Conservation (phyloP, 2,113 vertebrate species). For the Colossoma macropomum region DNA sequence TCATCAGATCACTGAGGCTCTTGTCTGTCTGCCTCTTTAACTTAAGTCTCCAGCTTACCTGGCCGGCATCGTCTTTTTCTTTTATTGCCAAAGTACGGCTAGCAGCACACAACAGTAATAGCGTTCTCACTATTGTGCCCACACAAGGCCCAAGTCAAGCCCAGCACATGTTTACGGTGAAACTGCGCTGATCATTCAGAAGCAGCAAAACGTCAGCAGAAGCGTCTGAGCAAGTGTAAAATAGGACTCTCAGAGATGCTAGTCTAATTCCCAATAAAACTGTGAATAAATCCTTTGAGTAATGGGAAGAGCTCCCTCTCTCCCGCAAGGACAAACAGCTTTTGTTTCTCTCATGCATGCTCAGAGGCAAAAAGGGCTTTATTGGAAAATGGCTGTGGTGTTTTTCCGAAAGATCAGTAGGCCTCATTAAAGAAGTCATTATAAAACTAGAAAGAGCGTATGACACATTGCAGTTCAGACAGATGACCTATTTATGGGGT, state of each 20-base stretch:
- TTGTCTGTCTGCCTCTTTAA: background rate
- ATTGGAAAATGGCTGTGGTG: slow-evolving; percentile 76
- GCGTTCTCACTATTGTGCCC: background rate
- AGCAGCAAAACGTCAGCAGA: background rate
- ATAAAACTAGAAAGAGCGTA: slow-evolving; percentile 71
- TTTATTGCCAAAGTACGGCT: background rate
- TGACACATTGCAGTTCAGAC: slow-evolving; percentile 79
- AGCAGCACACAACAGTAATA: background rate
- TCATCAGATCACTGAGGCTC: slow-evolving; percentile 17
- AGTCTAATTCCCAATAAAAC: slow-evolving; percentile 47
- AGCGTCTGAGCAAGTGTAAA: background rate
- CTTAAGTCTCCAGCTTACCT: background rate
- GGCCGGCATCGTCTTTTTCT: background rate
- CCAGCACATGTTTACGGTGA: background rate
- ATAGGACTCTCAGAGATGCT: slow-evolving; percentile 5
- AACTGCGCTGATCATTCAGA: slow-evolving; percentile 15
- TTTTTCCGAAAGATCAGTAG: slow-evolving; percentile 78
- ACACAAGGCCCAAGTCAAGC: background rate
- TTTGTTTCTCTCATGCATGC: slow-evolving; percentile 77
- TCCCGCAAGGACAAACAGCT: slow-evolving; percentile 76
- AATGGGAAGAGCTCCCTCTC: slow-evolving; percentile 51
- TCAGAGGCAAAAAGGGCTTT: slow-evolving; percentile 72
- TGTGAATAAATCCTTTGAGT: slow-evolving; percentile 46
- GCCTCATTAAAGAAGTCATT: slow-evolving; percentile 78
- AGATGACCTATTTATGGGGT: slow-evolving; percentile 78